These are phyloP conservation scores for Corythornis cristatus DNA, from an alignment of 2,113 vertebrate genomes.

Conservation along the genomic window DNA sequence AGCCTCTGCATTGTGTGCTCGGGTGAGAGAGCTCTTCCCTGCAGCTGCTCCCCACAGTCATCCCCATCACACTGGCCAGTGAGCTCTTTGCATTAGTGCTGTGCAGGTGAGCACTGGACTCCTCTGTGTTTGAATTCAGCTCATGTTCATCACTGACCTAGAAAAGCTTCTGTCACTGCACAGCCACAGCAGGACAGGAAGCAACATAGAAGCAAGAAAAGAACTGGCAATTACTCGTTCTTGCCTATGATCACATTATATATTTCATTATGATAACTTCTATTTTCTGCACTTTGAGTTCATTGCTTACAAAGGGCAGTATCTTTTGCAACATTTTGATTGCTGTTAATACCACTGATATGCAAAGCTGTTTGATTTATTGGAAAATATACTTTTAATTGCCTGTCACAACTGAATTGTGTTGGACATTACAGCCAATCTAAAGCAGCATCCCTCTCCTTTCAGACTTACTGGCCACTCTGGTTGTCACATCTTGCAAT, in stretches of 20 bases:
- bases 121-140: neutral
- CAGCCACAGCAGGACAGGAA: constrained; percentile 42
- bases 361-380: neutral
- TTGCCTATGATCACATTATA: neutral
- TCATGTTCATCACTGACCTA: constrained; percentile 2
- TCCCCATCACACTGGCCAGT: rapidly evolving
- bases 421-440: neutral
- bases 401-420: neutral
- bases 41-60: rapidly evolving
- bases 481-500: neutral
- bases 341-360: neutral
- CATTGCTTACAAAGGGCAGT: neutral
- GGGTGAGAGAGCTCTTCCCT: neutral
- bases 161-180: neutral
- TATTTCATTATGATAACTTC: neutral
- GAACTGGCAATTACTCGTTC: neutral
- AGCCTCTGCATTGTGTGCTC: neutral
- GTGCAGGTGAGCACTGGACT: neutral
- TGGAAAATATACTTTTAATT: neutral
- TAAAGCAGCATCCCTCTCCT: neutral
- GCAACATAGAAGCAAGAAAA: neutral
- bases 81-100: rapidly evolving
- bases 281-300: neutral
- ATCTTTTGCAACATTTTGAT: rapidly evolving
- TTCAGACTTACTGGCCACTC: neutral